phyloP scores from a whole-genome alignment of 2,888 invertebrate genomes.

The Cataglyphis albicans region DNA sequence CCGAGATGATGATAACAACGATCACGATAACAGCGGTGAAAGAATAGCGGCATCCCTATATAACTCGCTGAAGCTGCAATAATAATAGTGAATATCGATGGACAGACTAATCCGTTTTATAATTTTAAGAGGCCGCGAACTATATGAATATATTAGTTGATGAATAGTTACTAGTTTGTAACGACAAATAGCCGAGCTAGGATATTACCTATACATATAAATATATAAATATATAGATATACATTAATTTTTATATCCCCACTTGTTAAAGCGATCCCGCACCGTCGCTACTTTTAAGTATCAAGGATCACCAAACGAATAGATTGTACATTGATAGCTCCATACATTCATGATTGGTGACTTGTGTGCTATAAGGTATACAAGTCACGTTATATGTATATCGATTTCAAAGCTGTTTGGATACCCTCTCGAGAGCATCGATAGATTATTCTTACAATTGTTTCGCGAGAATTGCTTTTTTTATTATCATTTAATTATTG shows the following conservation, averaged over 20 bases:
- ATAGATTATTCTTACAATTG: not conserved
- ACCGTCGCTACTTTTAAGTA: slow-evolving; percentile 70
- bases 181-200: slow-evolving; percentile 81
- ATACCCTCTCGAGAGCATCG: not conserved
- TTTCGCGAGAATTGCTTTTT: not conserved
- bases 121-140: slow-evolving; percentile 81
- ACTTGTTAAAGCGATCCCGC: slow-evolving; percentile 78
- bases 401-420: slow-evolving; percentile 27
- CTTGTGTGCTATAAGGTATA: slow-evolving; percentile 19
- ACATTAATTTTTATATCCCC: slow-evolving; percentile 83
- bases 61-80: slow-evolving; percentile 80
- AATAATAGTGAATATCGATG: slow-evolving; percentile 78
- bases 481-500: slow-evolving; percentile 28
- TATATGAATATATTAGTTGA: slow-evolving; percentile 81
- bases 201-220: slow-evolving; percentile 76
- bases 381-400: not conserved
- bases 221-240: slow-evolving; percentile 76
- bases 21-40: slow-evolving; percentile 60
- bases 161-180: slow-evolving; percentile 82
- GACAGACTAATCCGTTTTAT: slow-evolving; percentile 83
- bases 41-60: slow-evolving; percentile 60
- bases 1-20: slow-evolving; percentile 66
- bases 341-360: slow-evolving; percentile 29
- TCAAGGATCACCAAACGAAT: slow-evolving; percentile 63
- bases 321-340: slow-evolving; percentile 41